These are phyloP conservation scores for Coptotermes formosanus DNA, from an alignment of 1,140 invertebrate species.

Conservation along the genomic window DNA sequence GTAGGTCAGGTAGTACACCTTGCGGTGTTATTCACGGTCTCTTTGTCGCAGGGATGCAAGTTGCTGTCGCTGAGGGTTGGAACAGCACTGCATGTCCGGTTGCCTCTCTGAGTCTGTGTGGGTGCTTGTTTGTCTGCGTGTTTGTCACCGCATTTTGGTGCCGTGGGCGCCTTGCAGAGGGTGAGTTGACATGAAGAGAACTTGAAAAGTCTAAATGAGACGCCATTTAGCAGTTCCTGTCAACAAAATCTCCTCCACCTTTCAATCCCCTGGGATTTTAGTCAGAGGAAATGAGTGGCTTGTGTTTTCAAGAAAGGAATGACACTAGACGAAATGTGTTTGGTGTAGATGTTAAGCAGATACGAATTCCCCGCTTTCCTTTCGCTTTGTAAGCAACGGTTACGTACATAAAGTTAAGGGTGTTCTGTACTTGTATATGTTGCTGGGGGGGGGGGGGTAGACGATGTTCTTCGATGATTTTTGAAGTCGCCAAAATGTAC, in stretches of 20 bases:
- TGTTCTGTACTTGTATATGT: not conserved
- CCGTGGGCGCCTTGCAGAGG: not conserved
- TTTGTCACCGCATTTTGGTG: too few species aligned
- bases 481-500: not conserved
- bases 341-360: not conserved
- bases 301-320: not conserved
- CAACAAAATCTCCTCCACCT: not conserved
- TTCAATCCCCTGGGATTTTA: not conserved
- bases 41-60: too few species aligned
- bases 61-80: too few species aligned
- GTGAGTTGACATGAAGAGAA: not conserved
- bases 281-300: not conserved
- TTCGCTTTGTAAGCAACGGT: not conserved
- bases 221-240: constrained; percentile 11
- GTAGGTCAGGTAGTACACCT: too few species aligned
- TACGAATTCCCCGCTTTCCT: not conserved
- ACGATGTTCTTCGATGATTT: not conserved
- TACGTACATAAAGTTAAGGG: not conserved
- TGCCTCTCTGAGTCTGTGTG: too few species aligned
- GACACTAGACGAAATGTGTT: too few species aligned
- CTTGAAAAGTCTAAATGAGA: not conserved
- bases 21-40: too few species aligned
- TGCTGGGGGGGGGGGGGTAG: too few species aligned
- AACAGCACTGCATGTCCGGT: too few species aligned
- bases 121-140: too few species aligned